Base-by-base conservation (phyloP, 2,888 invertebrate genomes). In the Blera fallax region DNA sequence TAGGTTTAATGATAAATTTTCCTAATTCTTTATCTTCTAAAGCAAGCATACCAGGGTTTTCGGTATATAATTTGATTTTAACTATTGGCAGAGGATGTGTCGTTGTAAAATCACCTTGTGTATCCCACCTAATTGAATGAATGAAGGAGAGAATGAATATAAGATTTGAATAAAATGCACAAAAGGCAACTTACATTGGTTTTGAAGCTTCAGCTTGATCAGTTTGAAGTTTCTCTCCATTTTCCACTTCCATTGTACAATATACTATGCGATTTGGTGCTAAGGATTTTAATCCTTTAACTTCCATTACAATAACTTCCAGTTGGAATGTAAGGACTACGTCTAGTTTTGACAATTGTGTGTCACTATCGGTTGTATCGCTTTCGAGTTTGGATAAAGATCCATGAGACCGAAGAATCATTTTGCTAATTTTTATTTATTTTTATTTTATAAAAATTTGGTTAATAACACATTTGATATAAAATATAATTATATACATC, bases 231-330 rank as follows among this genome's bases (percentile, higher is more conserved):
- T 99, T 99, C 91, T 99, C 98, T 52, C 99, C 98, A 85, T 98
- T 99, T 93, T 99, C 99, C 40, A 99, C 98, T 93, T 99, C 99
- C 99, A 99, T 99, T 21, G 99, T 99, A 93, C 99, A 99, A 93
- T 99, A 99, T 64, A 99, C 99, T 91, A 99, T 99, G 90, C 99
- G 95, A 94, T 98, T 99, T 37, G 98, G 97, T 87, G 98, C 96
- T 90, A 99, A 94, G 70, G 98, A 98, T 93, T 99, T 99, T 88
- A 99, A 94, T 88, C 98, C 98, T 93, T 99, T 98, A 70, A 99
- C 99, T 94, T 99, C 99, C 97, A 99, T 98, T 73, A 99, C 99
- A 90, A 99, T 97, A 88, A 99, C 98, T 95, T 99, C 98, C 88
- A 99, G 94, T 92, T 98, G 98, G 93, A 99, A 99, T 87, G 98